A percentile compares a stretch with the other conserved stretches of the same genome.
Conservation (phyloP, 2,113 vertebrate genomes). For the Mystacornis crossleyi region DNA sequence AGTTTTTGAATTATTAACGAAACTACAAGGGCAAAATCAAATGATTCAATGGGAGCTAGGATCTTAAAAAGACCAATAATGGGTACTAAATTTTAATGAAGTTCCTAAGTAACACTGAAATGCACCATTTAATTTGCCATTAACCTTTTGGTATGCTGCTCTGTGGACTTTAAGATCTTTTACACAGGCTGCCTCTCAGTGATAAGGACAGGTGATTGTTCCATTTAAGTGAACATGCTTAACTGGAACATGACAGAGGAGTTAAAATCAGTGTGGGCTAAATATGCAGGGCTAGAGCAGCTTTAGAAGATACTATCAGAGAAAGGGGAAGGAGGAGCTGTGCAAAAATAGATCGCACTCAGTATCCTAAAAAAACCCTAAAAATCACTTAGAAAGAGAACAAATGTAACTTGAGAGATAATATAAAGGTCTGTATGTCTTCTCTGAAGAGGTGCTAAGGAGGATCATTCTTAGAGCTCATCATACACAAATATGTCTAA, state of each 20-base stretch:
- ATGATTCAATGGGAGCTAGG: slow-evolving; percentile 20
- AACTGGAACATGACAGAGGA: background rate
- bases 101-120: slow-evolving; percentile 58
- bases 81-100: slow-evolving; percentile 73
- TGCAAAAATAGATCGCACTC: background rate
- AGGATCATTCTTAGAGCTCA: background rate
- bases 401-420: background rate
- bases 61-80: slow-evolving; percentile 59
- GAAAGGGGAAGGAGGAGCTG: background rate
- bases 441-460: background rate
- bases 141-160: slow-evolving; percentile 68
- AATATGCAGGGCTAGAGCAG: background rate
- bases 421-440: background rate
- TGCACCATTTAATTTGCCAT: slow-evolving; percentile 62
- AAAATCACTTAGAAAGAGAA: background rate
- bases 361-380: background rate
- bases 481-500: accelerated
- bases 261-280: background rate
- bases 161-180: slow-evolving; percentile 55
- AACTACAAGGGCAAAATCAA: slow-evolving; percentile 63
- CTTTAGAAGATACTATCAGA: background rate
- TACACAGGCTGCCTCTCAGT: slow-evolving; percentile 5
- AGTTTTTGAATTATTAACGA: slow-evolving; percentile 70
- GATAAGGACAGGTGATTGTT: slow-evolving; percentile 46
- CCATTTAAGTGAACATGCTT: slow-evolving; percentile 14